These are phyloP conservation scores for Pempheris klunzingeri DNA, from an alignment of 2,797 vertebrate genomes.

Conservation along the genomic window DNA sequence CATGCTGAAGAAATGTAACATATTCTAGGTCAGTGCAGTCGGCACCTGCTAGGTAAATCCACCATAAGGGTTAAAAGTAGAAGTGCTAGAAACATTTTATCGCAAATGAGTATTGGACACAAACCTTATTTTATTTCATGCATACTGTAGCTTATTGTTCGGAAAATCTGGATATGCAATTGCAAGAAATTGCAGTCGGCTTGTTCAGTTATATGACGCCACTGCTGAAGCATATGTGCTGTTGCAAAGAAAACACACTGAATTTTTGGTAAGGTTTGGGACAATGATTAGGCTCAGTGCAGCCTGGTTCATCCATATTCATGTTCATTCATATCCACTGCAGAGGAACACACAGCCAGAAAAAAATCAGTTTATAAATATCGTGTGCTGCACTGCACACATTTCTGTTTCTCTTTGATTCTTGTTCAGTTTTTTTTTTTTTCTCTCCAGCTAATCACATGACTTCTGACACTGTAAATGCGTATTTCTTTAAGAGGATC, in stretches of 20 bases:
- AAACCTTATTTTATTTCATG: background rate
- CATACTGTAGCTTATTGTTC: background rate
- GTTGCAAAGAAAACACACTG: background rate
- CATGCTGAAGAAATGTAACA: background rate
- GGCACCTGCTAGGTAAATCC: background rate
- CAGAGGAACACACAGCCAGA: conserved; percentile 24
- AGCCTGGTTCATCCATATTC: conserved; percentile 31
- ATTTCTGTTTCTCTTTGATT: background rate
- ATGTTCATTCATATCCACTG: conserved; percentile 26
- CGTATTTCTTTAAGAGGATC: background rate
- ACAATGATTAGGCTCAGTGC: background rate
- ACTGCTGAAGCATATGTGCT: background rate
- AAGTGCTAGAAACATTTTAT: background rate
- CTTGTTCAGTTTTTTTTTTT: background rate
- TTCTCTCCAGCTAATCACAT: background rate
- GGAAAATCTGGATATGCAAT: background rate
- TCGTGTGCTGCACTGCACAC: background rate
- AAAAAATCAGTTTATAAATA: background rate
- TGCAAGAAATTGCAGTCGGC: background rate
- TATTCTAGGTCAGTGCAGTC: background rate
- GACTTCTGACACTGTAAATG: background rate
- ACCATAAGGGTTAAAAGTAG: background rate
- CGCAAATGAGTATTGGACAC: background rate
- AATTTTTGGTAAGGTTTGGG: conserved; percentile 4
- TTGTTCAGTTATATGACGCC: background rate